phyloP scores from a whole-genome alignment of 2,888 invertebrate genomes.

The Sminthurides aquaticus region DNA sequence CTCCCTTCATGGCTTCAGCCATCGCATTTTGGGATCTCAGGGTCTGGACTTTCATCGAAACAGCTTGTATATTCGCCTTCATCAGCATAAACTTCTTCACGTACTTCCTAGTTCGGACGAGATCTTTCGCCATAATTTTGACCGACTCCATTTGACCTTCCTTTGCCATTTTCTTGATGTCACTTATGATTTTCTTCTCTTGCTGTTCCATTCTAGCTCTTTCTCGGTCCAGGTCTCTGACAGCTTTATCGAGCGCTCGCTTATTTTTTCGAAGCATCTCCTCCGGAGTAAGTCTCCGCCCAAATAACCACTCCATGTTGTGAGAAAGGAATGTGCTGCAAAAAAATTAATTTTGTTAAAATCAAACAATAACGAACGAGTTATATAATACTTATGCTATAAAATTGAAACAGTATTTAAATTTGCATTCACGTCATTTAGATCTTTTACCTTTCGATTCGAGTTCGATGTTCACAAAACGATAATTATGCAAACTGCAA shows the following conservation, averaged over 20 bases:
- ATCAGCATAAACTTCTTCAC: slow-evolving; percentile 98
- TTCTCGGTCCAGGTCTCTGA: slow-evolving; percentile 94
- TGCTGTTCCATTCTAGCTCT: slow-evolving; percentile 93
- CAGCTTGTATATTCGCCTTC: slow-evolving; percentile 98
- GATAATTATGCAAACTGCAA: too few relatives aligned
- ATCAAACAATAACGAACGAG: not conserved
- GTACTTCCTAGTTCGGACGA: slow-evolving; percentile 88
- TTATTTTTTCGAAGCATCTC: slow-evolving; percentile 98
- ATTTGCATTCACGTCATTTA: too few relatives aligned
- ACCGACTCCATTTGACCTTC: slow-evolving; percentile 99
- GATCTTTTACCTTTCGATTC: too few relatives aligned
- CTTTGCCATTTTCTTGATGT: slow-evolving; percentile 98
- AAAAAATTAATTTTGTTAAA: not conserved
- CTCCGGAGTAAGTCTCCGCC: slow-evolving; percentile 90
- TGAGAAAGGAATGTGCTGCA: not conserved
- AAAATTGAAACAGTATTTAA: slow-evolving; percentile 7
- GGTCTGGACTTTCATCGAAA: slow-evolving; percentile 94
- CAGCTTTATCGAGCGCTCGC: slow-evolving; percentile 92
- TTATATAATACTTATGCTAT: not conserved
- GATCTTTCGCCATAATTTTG: slow-evolving; percentile 98
- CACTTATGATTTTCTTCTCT: slow-evolving; percentile 95
- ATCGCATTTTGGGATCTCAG: slow-evolving; percentile 96
- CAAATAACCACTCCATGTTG: slow-evolving; percentile 81
- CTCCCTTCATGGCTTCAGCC: slow-evolving; percentile 99
- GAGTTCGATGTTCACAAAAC: too few relatives aligned